Percentiles rank a stretch among this genome's conserved stretches.
These are phyloP conservation scores for Seriola aureovittata DNA, from an alignment of 2,113 vertebrate species.

Conservation along the genomic window DNA sequence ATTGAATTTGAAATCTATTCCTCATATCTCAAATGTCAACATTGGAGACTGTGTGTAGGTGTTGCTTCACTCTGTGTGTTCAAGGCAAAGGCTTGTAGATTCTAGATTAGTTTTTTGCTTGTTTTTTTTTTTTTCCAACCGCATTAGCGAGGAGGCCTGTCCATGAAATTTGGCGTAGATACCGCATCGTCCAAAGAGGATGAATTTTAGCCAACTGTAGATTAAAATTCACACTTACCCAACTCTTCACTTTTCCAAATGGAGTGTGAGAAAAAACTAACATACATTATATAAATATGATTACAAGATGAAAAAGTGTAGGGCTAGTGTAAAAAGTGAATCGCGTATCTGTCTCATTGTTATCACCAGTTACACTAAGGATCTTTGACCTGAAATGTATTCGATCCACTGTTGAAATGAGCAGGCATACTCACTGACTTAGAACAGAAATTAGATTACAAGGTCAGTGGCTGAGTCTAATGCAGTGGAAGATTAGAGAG, in stretches of 20 bases:
- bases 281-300: conserved; percentile 6
- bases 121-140: not conserved
- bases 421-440: conserved; percentile 53
- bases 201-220: not conserved
- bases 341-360: conserved; percentile 28
- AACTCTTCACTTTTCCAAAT: not conserved
- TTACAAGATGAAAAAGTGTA: not conserved
- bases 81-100: not conserved
- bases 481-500: conserved; percentile 63
- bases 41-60: conserved; percentile 1
- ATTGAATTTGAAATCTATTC: conserved; percentile 38
- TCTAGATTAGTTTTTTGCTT: not conserved
- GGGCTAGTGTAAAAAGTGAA: conserved; percentile 28
- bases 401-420: conserved; percentile 51
- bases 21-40: conserved; percentile 45
- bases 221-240: conserved; percentile 7
- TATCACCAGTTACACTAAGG: conserved; percentile 42
- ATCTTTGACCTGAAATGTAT: conserved; percentile 60
- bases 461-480: conserved; percentile 65
- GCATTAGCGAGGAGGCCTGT: not conserved
- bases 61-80: not conserved
- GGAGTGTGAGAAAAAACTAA: conserved; percentile 10
- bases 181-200: not conserved
- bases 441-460: conserved; percentile 71
- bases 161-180: not conserved